Conservation (phyloP, 64 coral and sea anemone species). For the Astreopora myriophthalma region DNA sequence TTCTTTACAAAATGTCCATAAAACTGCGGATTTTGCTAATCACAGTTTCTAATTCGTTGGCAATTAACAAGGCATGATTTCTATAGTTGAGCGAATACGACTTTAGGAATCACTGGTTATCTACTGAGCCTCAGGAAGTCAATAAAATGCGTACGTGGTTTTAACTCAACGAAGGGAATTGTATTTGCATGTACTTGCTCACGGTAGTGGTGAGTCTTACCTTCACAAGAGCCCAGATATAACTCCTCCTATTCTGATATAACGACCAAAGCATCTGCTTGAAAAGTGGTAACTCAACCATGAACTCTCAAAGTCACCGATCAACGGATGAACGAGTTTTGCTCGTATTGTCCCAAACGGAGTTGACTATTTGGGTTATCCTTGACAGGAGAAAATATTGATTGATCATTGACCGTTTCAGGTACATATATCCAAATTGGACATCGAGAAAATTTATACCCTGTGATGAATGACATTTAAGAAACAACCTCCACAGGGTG, state of each 20-base stretch:
- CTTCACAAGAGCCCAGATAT: not conserved
- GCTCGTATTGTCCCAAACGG: too few species aligned
- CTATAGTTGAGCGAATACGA: not conserved
- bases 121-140: not conserved
- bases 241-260: not conserved
- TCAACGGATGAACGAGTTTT: not conserved
- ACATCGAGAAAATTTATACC: not conserved
- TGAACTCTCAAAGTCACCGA: not conserved
- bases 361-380: slow-evolving; percentile 2
- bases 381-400: not conserved
- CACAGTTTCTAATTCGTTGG: not conserved
- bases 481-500: too few species aligned
- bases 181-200: not conserved
- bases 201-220: not conserved
- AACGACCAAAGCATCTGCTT: not conserved
- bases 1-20: not conserved
- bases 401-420: too few species aligned
- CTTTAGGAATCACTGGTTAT: too few species aligned
- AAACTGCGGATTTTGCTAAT: not conserved
- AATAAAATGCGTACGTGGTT: not conserved
- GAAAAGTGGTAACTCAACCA: not conserved
- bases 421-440: too few species aligned
- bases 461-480: too few species aligned
- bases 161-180: not conserved
- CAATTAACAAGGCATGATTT: not conserved